Percentiles rank a stretch among this genome's conserved stretches.
These are phyloP conservation scores for Carduelis carduelis DNA, from an alignment of 2,797 vertebrate genomes.

Conservation along the genomic window DNA sequence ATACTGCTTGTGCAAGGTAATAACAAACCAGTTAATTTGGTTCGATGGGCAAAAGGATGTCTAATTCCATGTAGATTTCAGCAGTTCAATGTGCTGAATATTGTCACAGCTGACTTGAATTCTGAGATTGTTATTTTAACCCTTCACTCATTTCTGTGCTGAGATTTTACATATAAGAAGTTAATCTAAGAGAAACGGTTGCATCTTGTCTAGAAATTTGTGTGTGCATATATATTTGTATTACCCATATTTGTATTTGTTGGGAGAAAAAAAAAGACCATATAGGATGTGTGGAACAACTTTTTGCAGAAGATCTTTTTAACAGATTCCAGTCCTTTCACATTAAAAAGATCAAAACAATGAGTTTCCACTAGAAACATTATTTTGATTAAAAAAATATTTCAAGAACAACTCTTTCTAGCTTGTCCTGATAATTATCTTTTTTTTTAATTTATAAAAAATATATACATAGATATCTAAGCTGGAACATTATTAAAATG, in stretches of 20 bases:
- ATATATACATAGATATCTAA: neutral
- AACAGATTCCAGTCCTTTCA: neutral
- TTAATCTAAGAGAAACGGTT: neutral
- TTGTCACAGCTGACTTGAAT: conserved; percentile 60
- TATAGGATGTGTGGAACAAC: neutral
- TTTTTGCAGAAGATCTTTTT: neutral
- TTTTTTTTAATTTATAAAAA: neutral
- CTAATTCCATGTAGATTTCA: conserved; percentile 49
- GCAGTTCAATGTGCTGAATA: conserved; percentile 32
- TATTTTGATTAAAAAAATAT: neutral
- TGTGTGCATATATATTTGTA: neutral
- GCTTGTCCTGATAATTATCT: neutral
- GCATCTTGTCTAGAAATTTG: neutral
- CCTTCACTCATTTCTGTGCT: neutral
- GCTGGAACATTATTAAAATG: neutral
- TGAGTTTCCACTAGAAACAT: neutral
- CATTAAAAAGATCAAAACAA: neutral
- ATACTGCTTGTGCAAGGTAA: neutral
- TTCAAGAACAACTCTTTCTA: neutral
- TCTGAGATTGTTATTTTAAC: conserved; percentile 54
- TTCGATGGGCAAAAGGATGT: conserved; percentile 33
- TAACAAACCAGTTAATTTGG: conserved; percentile 37
- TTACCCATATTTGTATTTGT: neutral
- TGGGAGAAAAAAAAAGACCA: neutral
- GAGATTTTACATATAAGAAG: neutral